Conservation (phyloP, 1,140 invertebrate genomes). For the Chrysomallon squamiferum region DNA sequence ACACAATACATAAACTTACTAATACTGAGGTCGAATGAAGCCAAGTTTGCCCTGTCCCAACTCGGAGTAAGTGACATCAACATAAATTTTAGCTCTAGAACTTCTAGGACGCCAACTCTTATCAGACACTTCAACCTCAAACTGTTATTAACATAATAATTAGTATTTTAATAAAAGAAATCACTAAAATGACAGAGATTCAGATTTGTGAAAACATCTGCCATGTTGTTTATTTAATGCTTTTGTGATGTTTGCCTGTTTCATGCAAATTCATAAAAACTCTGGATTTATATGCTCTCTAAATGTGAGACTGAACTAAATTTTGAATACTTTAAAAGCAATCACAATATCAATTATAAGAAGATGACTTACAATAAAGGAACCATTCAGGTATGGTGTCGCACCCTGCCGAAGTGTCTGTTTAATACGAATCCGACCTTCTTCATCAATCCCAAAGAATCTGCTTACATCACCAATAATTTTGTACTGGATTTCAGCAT, state of each 20-base stretch:
- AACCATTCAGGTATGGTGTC: background rate
- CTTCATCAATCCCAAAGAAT: conserved; percentile 14
- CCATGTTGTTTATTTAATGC: no score
- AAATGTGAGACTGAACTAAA: no score
- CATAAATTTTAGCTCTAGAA: conserved; percentile 10
- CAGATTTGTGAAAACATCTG: no score
- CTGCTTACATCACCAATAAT: conserved; percentile 17
- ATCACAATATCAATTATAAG: no score
- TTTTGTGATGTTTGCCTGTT: no score
- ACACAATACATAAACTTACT: conserved; percentile 34
- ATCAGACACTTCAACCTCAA: conserved; percentile 26
- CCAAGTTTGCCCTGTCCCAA: conserved; percentile 13
- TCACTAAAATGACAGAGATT: no score
- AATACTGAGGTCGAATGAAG: conserved; percentile 19
- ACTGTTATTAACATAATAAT: conserved; percentile 17
- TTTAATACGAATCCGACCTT: conserved; percentile 6
- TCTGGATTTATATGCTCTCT: no score
- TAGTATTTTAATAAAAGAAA: no score
- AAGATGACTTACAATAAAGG: background rate
- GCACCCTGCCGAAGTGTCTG: background rate
- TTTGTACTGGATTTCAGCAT: conserved; percentile 29
- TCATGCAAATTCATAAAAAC: no score
- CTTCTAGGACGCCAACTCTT: conserved; percentile 31
- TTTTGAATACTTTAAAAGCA: no score
- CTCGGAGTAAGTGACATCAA: conserved; percentile 11